Percentiles rank a stretch among this genome's conserved stretches.
Evolutionary conservation across 1,140 invertebrate species (phyloP).

Genomic region (Hycleus phaleratus): DNA sequence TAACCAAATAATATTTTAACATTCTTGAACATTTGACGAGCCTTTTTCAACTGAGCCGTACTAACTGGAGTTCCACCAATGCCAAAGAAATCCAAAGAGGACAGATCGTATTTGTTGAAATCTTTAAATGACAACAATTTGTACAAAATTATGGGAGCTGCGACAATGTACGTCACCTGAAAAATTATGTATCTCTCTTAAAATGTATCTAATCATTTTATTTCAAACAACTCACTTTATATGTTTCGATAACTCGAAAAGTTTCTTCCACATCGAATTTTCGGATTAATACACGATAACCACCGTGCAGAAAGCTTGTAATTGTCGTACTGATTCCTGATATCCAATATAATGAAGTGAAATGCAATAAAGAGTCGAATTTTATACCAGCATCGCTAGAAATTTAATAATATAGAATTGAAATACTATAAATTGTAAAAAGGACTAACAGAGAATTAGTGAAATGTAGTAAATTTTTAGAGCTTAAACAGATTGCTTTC

Average conservation of each 20-base stretch:
- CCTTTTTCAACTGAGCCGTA: not conserved
- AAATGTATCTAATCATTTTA: not conserved
- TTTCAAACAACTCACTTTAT: not conserved
- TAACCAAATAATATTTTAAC: not conserved
- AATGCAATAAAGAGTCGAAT: not conserved
- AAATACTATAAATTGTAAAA: not conserved
- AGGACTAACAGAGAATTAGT: too few species aligned
- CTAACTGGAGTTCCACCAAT: not conserved
- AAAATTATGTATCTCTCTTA: too few species aligned
- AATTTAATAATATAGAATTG: too few species aligned
- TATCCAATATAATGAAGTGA: conserved; percentile 4
- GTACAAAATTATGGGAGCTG: not conserved
- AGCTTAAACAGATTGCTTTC: conserved; percentile 59
- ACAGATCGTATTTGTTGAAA: not conserved
- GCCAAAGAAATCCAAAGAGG: not conserved
- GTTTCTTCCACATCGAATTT: not conserved
- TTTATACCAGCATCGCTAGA: too few species aligned
- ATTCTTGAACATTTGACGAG: not conserved
- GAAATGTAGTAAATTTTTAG: not conserved
- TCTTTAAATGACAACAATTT: not conserved
- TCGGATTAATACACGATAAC: not conserved
- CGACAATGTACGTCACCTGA: not conserved
- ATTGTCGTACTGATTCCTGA: not conserved
- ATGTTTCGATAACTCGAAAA: conserved; percentile 1
- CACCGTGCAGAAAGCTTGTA: not conserved